phyloP scores from a whole-genome alignment of 92 coral and sea anemone species.

The Actinernus sp. region DNA sequence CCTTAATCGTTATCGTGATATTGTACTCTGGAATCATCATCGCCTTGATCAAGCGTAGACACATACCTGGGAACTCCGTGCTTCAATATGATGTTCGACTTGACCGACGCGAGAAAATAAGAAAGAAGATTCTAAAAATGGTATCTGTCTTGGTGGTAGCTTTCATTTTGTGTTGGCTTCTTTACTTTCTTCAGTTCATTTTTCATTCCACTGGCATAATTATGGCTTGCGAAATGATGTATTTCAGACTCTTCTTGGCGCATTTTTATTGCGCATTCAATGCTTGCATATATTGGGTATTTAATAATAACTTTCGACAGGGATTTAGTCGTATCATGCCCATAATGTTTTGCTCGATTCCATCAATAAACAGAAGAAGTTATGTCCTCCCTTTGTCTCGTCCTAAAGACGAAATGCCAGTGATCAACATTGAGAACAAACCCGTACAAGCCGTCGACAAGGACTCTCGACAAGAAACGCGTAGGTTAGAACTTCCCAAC shows the following conservation, averaged over 20 bases:
- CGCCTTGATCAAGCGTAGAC: conserved; percentile 44
- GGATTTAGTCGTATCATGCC: conserved; percentile 29
- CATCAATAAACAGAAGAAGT: too few species aligned
- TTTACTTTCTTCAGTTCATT: conserved; percentile 69
- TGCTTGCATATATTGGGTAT: conserved; percentile 59
- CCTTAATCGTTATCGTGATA: conserved; percentile 48
- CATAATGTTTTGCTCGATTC: background rate
- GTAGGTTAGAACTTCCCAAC: too few species aligned
- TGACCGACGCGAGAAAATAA: conserved; percentile 18
- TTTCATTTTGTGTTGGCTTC: conserved; percentile 73
- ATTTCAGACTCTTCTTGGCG: conserved; percentile 62
- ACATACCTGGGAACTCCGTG: conserved; percentile 35
- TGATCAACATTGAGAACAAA: too few species aligned
- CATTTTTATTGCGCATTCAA: conserved; percentile 77
- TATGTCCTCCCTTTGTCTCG: too few species aligned
- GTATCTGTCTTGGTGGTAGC: conserved; percentile 68
- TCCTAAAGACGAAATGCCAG: too few species aligned
- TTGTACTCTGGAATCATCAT: conserved; percentile 70
- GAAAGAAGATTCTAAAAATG: conserved; percentile 63
- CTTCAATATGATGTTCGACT: conserved; percentile 3
- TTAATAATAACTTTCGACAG: conserved; percentile 56
- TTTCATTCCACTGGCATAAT: conserved; percentile 57
- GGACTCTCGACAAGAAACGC: too few species aligned
- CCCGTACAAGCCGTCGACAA: too few species aligned
- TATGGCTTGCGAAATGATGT: conserved; percentile 56